A percentile compares a stretch with the other conserved stretches of the same genome.
phyloP scores from a whole-genome alignment of 1,140 invertebrate genomes.

The Bilobella aurantiaca region DNA sequence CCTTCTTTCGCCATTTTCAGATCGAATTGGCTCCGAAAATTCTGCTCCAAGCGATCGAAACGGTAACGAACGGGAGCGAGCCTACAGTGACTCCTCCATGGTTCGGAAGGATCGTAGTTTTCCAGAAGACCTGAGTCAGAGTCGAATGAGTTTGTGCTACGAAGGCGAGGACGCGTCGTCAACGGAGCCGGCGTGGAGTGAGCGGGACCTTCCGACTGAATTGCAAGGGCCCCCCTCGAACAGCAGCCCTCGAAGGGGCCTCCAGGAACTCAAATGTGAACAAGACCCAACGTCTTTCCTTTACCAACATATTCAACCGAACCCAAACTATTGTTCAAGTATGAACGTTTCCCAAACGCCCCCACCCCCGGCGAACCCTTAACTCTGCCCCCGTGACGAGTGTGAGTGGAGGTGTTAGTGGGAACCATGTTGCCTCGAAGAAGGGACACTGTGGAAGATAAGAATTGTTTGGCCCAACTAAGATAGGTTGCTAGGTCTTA shows the following conservation, averaged over 20 bases:
- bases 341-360: neutral
- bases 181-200: neutral
- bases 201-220: neutral
- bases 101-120: neutral
- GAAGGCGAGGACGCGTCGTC: neutral
- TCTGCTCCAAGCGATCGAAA: neutral
- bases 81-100: neutral
- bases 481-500: too few relatives aligned
- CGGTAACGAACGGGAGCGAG: neutral
- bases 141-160: neutral
- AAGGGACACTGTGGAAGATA: too few relatives aligned
- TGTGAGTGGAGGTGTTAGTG: neutral
- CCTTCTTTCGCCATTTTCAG: too few relatives aligned
- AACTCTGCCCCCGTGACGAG: neutral
- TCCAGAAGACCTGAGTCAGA: neutral
- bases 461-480: too few relatives aligned
- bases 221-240: neutral
- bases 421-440: neutral
- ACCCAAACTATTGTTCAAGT: neutral
- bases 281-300: slow-evolving; percentile 8
- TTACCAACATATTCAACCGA: neutral
- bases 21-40: neutral
- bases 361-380: neutral
- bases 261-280: neutral
- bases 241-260: neutral